Evolutionary conservation across 2,113 vertebrate genomes (phyloP), one percentile per base, ranked within the genome.

Genomic region (Colius striatus): DNA sequence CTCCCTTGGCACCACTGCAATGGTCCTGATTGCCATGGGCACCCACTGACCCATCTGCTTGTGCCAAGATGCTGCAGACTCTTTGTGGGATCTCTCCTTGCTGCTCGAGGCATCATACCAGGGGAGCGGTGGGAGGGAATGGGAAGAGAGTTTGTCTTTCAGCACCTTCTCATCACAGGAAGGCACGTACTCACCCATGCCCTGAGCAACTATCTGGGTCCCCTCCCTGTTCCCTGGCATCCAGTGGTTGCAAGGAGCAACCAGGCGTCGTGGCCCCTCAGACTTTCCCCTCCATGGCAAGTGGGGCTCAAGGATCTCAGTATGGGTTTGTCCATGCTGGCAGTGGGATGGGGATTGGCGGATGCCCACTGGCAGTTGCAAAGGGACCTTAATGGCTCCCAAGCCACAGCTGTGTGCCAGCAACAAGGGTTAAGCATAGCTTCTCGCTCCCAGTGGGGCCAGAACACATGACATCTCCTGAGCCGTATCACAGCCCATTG

Each of bases 221-320:
- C 83, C 92, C 92, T 94, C 94, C 94, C 88, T 93, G 73, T 95
- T 95, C 91, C 88, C 82, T 93, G 93, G 93, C 95, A 95, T 93
- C 77, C 80, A 50, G 34, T 13, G 90, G 89, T 82, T 32, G 57
- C 6, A 2, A 51, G 80, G 71, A 34, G 71, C 60, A 4, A 16
- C 65, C 4, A 7, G 67, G 72, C 9, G 29, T 77, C 25, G 0
- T 5, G 6, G 36, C n/a, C 27, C 75, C 83, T 53, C 9, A 2
- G 3, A 14, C 10, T 50, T 30, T 16, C 61, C 48, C 47, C 12
- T 54, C 6, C 4, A 0, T 1, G 2, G 48, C 5, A 0, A 57
- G 47, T 1, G 2, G 47, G 8, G 10, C 21, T 38, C 2, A 1
- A 21, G 32, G n/a, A 4, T 29, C 38, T 61, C 2, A 1, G 54